These are phyloP conservation scores for Rana temporaria DNA, from an alignment of 2,113 vertebrate species.

Conservation along the genomic window DNA sequence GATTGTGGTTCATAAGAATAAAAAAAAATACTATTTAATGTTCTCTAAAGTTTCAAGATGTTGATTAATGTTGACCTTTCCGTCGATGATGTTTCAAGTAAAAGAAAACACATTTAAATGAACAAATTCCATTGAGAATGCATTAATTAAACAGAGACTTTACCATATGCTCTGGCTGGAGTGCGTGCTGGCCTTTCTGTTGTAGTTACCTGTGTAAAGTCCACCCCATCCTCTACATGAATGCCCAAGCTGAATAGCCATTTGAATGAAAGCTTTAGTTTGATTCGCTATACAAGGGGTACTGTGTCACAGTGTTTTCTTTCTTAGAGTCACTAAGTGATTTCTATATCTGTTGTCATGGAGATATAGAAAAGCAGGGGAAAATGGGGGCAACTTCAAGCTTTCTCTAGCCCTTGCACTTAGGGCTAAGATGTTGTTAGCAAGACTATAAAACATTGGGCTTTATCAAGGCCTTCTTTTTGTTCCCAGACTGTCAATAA, in stretches of 20 bases:
- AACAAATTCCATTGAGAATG: constrained; percentile 85
- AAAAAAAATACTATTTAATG: constrained; percentile 79
- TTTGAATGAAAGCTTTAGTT: constrained; percentile 90
- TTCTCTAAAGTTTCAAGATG: constrained; percentile 82
- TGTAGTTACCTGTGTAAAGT: constrained; percentile 87
- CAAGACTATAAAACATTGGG: constrained; percentile 85
- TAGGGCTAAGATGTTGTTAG: constrained; percentile 83
- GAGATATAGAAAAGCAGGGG: constrained; percentile 86
- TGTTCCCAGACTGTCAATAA: constrained; percentile 90
- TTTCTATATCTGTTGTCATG: constrained; percentile 99
- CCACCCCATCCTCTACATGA: constrained; percentile 88
- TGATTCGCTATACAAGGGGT: constrained; percentile 92
- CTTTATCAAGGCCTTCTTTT: constrained; percentile 84
- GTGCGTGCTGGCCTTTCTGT: constrained; percentile 82
- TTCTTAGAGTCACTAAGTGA: constrained; percentile 95
- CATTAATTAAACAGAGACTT: constrained; percentile 83
- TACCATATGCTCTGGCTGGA: constrained; percentile 80
- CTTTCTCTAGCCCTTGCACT: constrained; percentile 84
- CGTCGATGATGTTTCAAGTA: constrained; percentile 85
- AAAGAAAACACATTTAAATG: constrained; percentile 89
- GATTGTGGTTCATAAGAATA: constrained; percentile 69
- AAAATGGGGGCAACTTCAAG: constrained; percentile 93
- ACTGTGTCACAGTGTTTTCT: constrained; percentile 93
- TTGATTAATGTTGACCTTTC: constrained; percentile 89
- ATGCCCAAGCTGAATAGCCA: constrained; percentile 89